phyloP scores from a whole-genome alignment of 1,140 invertebrate genomes.

The Ganaspis sp. region DNA sequence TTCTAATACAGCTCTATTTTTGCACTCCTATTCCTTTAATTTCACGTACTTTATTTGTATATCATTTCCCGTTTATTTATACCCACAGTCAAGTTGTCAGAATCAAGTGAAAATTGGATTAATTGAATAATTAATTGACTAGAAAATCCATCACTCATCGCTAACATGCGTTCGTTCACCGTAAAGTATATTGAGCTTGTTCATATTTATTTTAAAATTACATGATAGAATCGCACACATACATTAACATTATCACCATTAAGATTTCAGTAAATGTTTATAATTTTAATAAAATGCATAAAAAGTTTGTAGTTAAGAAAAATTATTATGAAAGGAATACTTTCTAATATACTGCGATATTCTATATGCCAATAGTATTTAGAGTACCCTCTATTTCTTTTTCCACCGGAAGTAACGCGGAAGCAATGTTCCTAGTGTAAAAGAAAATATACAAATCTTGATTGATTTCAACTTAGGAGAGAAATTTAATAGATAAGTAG shows the following conservation, averaged over 20 bases:
- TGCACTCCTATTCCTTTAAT: too few species aligned
- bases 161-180: too few species aligned
- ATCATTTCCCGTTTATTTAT: too few species aligned
- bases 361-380: neutral
- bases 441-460: conserved; percentile 19
- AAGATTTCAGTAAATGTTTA: neutral
- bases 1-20: too few species aligned
- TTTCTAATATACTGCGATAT: neutral
- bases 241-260: neutral
- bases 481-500: conserved; percentile 26
- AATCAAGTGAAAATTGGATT: too few species aligned
- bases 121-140: too few species aligned
- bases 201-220: too few species aligned
- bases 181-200: too few species aligned
- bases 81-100: too few species aligned
- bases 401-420: neutral
- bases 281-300: neutral
- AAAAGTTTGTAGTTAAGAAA: neutral
- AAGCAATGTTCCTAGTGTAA: neutral
- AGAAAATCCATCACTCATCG: too few species aligned
- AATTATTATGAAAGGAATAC: conserved; percentile 1
- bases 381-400: neutral
- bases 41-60: too few species aligned
- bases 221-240: neutral
- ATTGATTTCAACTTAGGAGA: conserved; percentile 25